A percentile compares a stretch with the other conserved stretches of the same genome.
Conservation (phyloP, 2,797 vertebrate genomes). For the Chrysocyon brachyurus region DNA sequence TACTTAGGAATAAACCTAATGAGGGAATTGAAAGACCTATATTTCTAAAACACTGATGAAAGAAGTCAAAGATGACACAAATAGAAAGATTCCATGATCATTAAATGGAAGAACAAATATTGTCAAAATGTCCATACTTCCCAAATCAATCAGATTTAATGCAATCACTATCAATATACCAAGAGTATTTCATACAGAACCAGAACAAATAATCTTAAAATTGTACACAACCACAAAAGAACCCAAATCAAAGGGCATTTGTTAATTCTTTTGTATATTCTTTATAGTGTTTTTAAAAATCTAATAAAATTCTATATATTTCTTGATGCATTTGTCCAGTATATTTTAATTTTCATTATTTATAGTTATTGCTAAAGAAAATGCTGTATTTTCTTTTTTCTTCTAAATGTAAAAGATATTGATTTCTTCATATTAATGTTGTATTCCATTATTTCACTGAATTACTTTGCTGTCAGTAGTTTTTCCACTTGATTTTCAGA, state of each 20-base stretch:
- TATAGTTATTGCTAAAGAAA: neutral
- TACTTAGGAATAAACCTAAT: too few species aligned
- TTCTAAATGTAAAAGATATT: neutral
- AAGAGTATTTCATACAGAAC: too few species aligned
- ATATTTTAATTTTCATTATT: neutral
- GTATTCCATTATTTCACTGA: neutral
- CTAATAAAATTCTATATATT: neutral
- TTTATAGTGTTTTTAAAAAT: neutral
- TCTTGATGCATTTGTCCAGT: neutral
- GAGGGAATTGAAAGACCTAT: too few species aligned
- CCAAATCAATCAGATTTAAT: too few species aligned
- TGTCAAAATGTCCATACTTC: too few species aligned
- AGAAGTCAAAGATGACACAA: too few species aligned
- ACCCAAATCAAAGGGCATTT: neutral
- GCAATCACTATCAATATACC: too few species aligned
- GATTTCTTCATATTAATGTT: neutral
- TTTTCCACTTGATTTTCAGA: neutral
- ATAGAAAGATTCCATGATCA: too few species aligned
- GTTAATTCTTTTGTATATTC: neutral
- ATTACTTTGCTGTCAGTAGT: neutral
- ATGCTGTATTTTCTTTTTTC: neutral
- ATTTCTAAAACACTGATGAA: too few species aligned
- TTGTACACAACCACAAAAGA: too few species aligned
- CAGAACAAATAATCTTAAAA: too few species aligned
- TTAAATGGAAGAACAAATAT: too few species aligned